Base-by-base conservation (phyloP, 1,140 invertebrate genomes). In the Aporrectodea caliginosa region DNA sequence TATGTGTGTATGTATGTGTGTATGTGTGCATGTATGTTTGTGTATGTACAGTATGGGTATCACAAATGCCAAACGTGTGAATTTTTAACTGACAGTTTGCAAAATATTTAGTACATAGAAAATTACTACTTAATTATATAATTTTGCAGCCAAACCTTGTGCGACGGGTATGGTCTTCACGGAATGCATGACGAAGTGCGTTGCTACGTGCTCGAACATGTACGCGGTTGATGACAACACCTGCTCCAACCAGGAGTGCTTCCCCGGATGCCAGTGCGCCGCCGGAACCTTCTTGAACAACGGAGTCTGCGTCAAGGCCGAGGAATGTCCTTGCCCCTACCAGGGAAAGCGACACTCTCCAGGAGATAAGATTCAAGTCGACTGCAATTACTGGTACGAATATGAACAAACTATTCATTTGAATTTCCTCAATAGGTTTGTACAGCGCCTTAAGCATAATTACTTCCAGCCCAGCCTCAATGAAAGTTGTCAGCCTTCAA, bases 311-410 rank as follows among this genome's bases (percentile, higher is more conserved):
- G 72, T 83, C n/a, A 14, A 27, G 22, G 77, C 81, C 16, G 33
- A 71, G 16, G 78, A 84, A 16, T 85, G 84, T 77, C 78, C 81
- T 0, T 85, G 84, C 70, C 30, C 43, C 16, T 83, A 84, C 75
- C 77, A 82, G 30, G 76, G 74, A 29, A 77, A 78, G 16, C 29
- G 35, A 0, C 82, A 82, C 77, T 34, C 27, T 0, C 34, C 71
- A n/a, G 80, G 81, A n/a, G 35, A 81, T n/a, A 78, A 31, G 22
- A 78, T 83, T 1, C 14, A 58, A 6, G 78, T 83, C 14, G 81
- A 76, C 33, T 84, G 84, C 69, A 82, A 85, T 78, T 34, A 76
- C 70, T 85, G 84, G 84, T 84, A 30, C n/a, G n/a, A n/a, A n/a
- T n/a, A n/a, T n/a, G n/a, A n/a, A n/a, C n/a, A n/a, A n/a, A n/a